Percentiles rank a stretch among this genome's conserved stretches.
Evolutionary conservation across 2,797 vertebrate species (phyloP).

Genomic region (Sebastes umbrosus): DNA sequence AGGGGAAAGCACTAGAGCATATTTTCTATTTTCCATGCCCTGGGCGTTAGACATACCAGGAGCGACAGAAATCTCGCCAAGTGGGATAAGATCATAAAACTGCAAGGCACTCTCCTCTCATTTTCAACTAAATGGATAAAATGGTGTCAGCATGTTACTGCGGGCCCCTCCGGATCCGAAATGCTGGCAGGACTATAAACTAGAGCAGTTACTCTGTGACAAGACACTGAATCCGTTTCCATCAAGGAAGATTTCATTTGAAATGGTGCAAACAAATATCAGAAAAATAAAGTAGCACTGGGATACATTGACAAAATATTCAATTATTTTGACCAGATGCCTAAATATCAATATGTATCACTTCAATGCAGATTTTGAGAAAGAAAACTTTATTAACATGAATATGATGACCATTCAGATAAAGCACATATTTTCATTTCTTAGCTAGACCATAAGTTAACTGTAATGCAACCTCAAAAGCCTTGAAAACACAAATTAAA

Average conservation of each 20-base stretch:
- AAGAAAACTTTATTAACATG: not conserved
- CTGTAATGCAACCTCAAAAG: not conserved
- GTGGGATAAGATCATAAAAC: slow-evolving; percentile 83
- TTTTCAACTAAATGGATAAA: slow-evolving; percentile 83
- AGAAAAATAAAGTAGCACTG: slow-evolving; percentile 13
- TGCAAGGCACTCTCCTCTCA: slow-evolving; percentile 79
- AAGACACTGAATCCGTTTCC: slow-evolving; percentile 52
- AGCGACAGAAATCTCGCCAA: slow-evolving; percentile 80
- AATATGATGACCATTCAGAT: not conserved
- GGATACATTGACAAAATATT: slow-evolving; percentile 1
- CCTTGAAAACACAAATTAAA: not conserved
- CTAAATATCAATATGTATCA: not conserved
- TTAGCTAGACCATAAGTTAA: not conserved
- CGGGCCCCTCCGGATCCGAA: slow-evolving; percentile 72
- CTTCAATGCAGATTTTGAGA: not conserved
- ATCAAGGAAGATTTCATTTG: slow-evolving; percentile 47
- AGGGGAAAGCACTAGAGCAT: slow-evolving; percentile 40
- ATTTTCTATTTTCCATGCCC: slow-evolving; percentile 72
- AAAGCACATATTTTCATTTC: not conserved
- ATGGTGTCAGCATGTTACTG: slow-evolving; percentile 81
- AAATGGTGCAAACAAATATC: slow-evolving; percentile 32
- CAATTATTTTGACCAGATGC: not conserved
- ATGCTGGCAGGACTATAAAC: slow-evolving; percentile 73
- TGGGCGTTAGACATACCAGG: slow-evolving; percentile 75
- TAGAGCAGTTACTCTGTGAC: slow-evolving; percentile 61